These are phyloP conservation scores for Battus philenor DNA, from an alignment of 1,140 invertebrate genomes.

Conservation along the genomic window DNA sequence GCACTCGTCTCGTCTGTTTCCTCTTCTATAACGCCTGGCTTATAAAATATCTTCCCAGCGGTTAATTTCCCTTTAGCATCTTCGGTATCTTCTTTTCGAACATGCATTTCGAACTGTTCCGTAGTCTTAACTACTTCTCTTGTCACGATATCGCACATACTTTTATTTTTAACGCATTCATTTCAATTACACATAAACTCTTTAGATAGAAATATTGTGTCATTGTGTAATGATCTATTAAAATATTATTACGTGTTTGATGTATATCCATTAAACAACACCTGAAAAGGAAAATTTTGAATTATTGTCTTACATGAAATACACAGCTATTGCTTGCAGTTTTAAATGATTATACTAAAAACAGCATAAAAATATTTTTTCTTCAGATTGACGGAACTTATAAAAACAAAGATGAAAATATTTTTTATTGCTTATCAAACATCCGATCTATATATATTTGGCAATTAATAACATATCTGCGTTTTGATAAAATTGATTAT, in stretches of 20 bases:
- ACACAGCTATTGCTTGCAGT: too few species aligned
- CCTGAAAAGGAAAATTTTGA: constrained; percentile 1
- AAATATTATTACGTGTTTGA: not conserved
- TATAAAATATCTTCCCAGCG: constrained; percentile 66
- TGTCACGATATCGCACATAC: constrained; percentile 33
- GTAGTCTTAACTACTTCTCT: constrained; percentile 31
- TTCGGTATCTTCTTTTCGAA: constrained; percentile 39
- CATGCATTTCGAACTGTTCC: constrained; percentile 57
- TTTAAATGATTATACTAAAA: too few species aligned
- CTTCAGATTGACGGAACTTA: too few species aligned
- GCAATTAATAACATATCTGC: too few species aligned
- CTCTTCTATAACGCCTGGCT: constrained; percentile 67
- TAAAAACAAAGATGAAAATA: too few species aligned
- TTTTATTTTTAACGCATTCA: constrained; percentile 15
- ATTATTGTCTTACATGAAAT: too few species aligned
- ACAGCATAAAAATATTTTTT: too few species aligned
- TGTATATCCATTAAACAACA: not conserved
- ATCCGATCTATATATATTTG: too few species aligned
- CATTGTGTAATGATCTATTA: not conserved
- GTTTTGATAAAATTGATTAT: too few species aligned
- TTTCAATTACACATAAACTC: not conserved
- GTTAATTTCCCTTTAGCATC: constrained; percentile 36
- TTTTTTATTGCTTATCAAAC: too few species aligned
- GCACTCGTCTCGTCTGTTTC: constrained; percentile 70
- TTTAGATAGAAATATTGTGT: not conserved